These are phyloP conservation scores for Torymus tubicola DNA, from an alignment of 2,888 invertebrate genomes.

Conservation along the genomic window DNA sequence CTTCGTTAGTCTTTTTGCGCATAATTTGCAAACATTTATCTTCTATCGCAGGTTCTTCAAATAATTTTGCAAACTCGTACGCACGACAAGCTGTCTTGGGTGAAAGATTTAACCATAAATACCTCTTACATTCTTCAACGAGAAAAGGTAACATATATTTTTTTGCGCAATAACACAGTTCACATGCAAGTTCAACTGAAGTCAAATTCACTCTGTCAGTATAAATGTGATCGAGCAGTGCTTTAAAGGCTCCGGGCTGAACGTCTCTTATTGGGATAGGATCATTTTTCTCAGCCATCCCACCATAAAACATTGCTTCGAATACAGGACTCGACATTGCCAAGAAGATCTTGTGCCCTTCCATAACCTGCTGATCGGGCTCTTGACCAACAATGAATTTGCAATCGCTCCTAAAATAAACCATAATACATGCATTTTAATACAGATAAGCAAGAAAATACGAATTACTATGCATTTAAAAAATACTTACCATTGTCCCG, in stretches of 20 bases:
- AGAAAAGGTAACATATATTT: constrained; percentile 92
- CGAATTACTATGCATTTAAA: not conserved
- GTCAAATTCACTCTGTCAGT: constrained; percentile 86
- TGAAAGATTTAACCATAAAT: constrained; percentile 88
- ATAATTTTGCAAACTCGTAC: constrained; percentile 90
- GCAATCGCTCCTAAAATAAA: constrained; percentile 81
- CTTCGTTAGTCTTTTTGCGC: constrained; percentile 85
- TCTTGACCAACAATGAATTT: constrained; percentile 88
- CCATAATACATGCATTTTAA: not conserved
- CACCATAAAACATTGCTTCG: constrained; percentile 92
- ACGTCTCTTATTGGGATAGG: constrained; percentile 90
- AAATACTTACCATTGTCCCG: constrained; percentile 82
- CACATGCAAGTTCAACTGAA: constrained; percentile 91
- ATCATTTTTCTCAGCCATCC: constrained; percentile 86
- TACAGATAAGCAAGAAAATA: not conserved
- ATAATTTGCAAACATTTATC: constrained; percentile 90
- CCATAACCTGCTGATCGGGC: constrained; percentile 84
- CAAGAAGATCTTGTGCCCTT: constrained; percentile 87
- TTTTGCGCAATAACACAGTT: constrained; percentile 91
- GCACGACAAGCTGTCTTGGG: constrained; percentile 90
- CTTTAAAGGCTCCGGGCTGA: constrained; percentile 90
- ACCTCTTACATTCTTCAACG: constrained; percentile 89
- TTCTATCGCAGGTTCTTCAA: constrained; percentile 89
- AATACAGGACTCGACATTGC: constrained; percentile 94
- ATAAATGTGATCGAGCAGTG: constrained; percentile 89